These are phyloP conservation scores for Quadriops clusia DNA, from an alignment of 2,888 invertebrate species.

Conservation along the genomic window DNA sequence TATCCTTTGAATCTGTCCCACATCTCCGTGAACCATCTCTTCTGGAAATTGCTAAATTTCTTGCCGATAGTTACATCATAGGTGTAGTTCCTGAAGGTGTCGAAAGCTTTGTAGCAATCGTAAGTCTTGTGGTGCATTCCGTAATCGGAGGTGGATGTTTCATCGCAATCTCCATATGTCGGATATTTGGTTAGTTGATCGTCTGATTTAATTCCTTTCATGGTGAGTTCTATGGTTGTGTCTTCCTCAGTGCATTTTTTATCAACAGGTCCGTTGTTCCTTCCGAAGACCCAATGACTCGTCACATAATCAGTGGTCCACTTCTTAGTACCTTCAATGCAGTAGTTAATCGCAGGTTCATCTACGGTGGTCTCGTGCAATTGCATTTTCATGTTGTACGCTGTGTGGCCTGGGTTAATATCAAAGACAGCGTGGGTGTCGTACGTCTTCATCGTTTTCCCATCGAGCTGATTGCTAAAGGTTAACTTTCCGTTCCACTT, in stretches of 20 bases:
- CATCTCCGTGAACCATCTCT: too few relatives aligned
- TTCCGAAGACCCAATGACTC: slow-evolving; percentile 24
- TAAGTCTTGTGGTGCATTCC: too few relatives aligned
- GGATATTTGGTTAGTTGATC: too few relatives aligned
- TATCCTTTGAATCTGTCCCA: too few relatives aligned
- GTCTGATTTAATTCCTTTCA: too few relatives aligned
- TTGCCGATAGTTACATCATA: too few relatives aligned
- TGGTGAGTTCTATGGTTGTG: slow-evolving; percentile 23
- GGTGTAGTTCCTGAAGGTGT: too few relatives aligned
- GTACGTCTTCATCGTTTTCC: slow-evolving; percentile 26
- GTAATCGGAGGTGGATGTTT: too few relatives aligned
- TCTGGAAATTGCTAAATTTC: too few relatives aligned
- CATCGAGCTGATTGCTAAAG: slow-evolving; percentile 26
- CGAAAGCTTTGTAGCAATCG: too few relatives aligned
- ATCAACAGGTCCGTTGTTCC: slow-evolving; percentile 26
- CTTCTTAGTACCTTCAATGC: slow-evolving; percentile 29
- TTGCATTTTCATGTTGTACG: slow-evolving; percentile 24
- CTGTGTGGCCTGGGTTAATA: slow-evolving; percentile 24
- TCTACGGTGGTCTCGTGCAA: slow-evolving; percentile 27
- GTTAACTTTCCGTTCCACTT: slow-evolving; percentile 24
- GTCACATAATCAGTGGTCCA: slow-evolving; percentile 25
- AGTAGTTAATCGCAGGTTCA: slow-evolving; percentile 30
- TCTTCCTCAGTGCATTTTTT: slow-evolving; percentile 28
- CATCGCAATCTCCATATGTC: too few relatives aligned
- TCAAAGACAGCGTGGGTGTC: slow-evolving; percentile 26